Evolutionary conservation across 2,113 vertebrate genomes (phyloP).

Genomic region (Hipposideros armiger): DNA sequence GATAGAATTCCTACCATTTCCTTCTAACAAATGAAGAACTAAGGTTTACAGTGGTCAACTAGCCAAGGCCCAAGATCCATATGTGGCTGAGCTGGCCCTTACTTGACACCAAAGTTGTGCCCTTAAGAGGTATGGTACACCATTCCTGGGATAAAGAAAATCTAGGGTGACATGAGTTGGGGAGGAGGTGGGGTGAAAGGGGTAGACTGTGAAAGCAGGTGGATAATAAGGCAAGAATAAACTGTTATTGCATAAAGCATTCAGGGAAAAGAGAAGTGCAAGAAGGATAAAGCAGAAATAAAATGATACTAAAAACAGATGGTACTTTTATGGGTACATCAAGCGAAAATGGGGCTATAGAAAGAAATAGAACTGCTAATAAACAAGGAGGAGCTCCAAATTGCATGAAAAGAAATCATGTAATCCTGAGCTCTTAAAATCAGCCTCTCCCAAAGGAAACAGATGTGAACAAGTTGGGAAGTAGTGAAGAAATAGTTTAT

Average conservation of each 20-base stretch:
- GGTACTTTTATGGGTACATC: constrained; percentile 46
- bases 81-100: not conserved
- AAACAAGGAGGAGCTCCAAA: constrained; percentile 46
- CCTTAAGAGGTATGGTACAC: not conserved
- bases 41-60: not conserved
- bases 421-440: constrained; percentile 9
- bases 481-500: constrained; percentile 30
- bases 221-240: constrained; percentile 59
- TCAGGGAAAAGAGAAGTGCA: not conserved
- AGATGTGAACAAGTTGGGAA: not conserved
- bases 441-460: not conserved
- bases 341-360: constrained; percentile 60
- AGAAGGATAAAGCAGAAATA: constrained; percentile 48
- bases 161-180: not conserved
- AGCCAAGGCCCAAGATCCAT: not conserved
- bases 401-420: not conserved
- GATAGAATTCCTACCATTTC: not conserved
- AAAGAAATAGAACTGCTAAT: constrained; percentile 66
- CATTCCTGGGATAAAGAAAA: not conserved
- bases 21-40: not conserved
- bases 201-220: not conserved
- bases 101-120: not conserved
- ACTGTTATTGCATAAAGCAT: constrained; percentile 27
- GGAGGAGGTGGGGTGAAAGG: not conserved
- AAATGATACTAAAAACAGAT: constrained; percentile 53